Evolutionary conservation across 2,113 vertebrate species (phyloP).

Genomic region (Prionailurus viverrinus): DNA sequence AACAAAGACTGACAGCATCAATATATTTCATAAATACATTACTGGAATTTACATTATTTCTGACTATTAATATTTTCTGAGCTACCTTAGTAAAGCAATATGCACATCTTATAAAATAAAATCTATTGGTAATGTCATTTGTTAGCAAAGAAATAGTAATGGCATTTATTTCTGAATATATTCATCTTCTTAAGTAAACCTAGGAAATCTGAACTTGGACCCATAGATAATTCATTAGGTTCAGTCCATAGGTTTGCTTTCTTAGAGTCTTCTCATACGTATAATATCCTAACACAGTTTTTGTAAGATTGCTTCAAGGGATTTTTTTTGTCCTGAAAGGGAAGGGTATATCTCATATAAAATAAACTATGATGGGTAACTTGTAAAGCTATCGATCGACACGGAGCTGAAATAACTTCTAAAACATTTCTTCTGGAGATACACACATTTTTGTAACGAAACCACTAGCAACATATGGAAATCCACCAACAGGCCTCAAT

Average conservation of each 20-base stretch:
- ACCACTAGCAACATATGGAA: constrained; percentile 49
- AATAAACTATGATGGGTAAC: background rate
- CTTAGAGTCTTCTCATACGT: constrained; percentile 50
- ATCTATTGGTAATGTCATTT: constrained; percentile 70
- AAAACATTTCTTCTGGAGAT: constrained; percentile 18
- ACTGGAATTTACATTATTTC: constrained; percentile 65
- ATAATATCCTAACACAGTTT: constrained; percentile 19
- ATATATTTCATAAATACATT: constrained; percentile 73
- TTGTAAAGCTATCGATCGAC: constrained; percentile 66
- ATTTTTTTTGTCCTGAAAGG: constrained; percentile 49
- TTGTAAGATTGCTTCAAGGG: background rate
- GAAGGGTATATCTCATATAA: constrained; percentile 54
- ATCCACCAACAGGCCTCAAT: constrained; percentile 42
- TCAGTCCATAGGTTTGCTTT: background rate
- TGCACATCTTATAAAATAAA: constrained; percentile 67
- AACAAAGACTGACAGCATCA: constrained; percentile 76
- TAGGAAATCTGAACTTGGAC: constrained; percentile 64
- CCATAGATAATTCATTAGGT: constrained; percentile 74
- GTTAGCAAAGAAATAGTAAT: constrained; percentile 63
- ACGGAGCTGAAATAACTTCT: constrained; percentile 43
- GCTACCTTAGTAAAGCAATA: constrained; percentile 63
- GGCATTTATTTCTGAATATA: constrained; percentile 66
- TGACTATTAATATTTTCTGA: constrained; percentile 37
- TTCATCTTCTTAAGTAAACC: constrained; percentile 71
- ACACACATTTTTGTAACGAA: constrained; percentile 24